Evolutionary conservation across 2,797 vertebrate genomes (phyloP).

Genomic region (Austrolebias charrua): DNA sequence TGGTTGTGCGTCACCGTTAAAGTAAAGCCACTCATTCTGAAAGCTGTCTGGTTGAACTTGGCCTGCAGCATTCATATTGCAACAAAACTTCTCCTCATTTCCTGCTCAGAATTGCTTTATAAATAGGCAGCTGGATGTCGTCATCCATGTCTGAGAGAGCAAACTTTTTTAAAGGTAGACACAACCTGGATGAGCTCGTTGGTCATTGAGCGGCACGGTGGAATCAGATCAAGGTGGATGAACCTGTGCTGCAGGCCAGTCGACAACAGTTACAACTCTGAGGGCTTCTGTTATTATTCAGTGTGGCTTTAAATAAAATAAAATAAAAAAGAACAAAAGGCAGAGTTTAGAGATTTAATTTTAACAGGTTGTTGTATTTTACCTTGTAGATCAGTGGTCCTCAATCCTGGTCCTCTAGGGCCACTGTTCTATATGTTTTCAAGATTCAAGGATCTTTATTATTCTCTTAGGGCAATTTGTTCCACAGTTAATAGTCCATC

Average conservation of each 20-base stretch:
- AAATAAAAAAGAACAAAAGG: conserved; percentile 3
- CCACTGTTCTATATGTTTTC: too few relatives aligned
- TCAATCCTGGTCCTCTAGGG: too few relatives aligned
- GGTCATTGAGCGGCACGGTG: conserved; percentile 8
- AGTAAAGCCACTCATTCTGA: conserved; percentile 8
- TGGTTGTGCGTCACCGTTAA: neutral
- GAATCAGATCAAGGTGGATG: conserved; percentile 53
- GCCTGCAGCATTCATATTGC: neutral
- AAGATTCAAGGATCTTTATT: too few relatives aligned
- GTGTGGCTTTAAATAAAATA: conserved; percentile 5
- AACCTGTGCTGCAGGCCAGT: conserved; percentile 65
- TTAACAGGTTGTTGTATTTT: neutral
- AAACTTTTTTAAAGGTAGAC: conserved; percentile 5
- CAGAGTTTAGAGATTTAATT: conserved; percentile 1
- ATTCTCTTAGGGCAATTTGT: too few relatives aligned
- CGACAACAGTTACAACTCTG: conserved; percentile 15
- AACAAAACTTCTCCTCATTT: neutral
- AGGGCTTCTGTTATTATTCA: neutral
- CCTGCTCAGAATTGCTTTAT: conserved; percentile 3
- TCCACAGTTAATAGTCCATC: too few relatives aligned
- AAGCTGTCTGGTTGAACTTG: neutral
- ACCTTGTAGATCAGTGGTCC: neutral
- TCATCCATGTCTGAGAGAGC: neutral
- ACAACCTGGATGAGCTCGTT: conserved; percentile 40
- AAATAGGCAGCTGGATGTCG: conserved; percentile 1